Conservation (phyloP, 2,888 invertebrate species). For the Dexiosoma caninum region DNA sequence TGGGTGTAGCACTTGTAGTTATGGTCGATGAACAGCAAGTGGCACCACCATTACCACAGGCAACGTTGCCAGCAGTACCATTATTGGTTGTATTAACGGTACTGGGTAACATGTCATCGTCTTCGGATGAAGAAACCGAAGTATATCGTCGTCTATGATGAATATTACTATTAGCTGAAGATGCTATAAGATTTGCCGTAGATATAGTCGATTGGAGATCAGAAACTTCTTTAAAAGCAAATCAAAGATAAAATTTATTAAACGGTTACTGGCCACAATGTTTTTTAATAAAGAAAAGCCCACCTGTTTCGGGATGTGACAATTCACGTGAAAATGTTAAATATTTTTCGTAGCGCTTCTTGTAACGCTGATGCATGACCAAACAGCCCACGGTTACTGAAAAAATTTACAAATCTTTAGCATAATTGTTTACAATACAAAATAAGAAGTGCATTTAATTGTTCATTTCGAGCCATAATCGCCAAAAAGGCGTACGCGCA, state of each 20-base stretch:
- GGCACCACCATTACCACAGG: constrained; percentile 72
- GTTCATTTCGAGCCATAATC: too few relatives aligned
- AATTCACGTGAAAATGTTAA: constrained; percentile 81
- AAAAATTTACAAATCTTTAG: constrained; percentile 32
- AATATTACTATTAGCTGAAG: constrained; percentile 64
- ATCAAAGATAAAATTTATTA: background rate
- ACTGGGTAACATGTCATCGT: constrained; percentile 73
- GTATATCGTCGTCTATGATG: constrained; percentile 69
- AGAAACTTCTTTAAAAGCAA: constrained; percentile 67
- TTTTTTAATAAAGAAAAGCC: background rate
- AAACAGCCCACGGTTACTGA: constrained; percentile 88
- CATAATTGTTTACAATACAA: background rate
- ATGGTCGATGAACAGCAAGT: constrained; percentile 73
- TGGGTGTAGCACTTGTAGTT: constrained; percentile 69
- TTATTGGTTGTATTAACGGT: constrained; percentile 48
- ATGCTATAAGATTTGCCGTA: constrained; percentile 73
- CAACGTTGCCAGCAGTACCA: constrained; percentile 36
- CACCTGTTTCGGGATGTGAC: constrained; percentile 78
- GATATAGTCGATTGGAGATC: constrained; percentile 75
- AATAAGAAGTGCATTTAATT: too few relatives aligned
- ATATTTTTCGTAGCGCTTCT: constrained; percentile 84
- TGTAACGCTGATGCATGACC: constrained; percentile 89
- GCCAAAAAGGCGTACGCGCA: too few relatives aligned
- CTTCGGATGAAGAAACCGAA: constrained; percentile 75
- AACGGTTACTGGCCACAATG: too few relatives aligned